phyloP scores from a whole-genome alignment of 2,113 vertebrate species.

The Myiopsitta monachus region DNA sequence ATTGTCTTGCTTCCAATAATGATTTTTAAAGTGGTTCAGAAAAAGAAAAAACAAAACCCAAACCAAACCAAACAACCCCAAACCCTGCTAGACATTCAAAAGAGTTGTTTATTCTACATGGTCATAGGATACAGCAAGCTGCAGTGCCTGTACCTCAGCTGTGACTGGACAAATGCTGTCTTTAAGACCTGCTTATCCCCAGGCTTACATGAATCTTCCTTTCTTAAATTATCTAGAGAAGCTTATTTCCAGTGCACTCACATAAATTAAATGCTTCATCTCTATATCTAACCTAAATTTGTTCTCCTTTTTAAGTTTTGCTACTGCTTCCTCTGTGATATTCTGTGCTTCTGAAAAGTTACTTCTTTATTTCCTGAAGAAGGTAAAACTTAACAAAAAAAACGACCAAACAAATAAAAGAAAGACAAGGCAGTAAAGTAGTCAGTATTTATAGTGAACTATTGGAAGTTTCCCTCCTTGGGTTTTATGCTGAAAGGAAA shows the following conservation, averaged over 20 bases:
- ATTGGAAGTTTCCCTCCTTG: background rate
- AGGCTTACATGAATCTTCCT: background rate
- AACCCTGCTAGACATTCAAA: background rate
- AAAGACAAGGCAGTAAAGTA: background rate
- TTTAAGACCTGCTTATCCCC: slow-evolving; percentile 19
- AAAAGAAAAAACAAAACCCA: background rate
- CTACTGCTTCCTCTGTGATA: slow-evolving; percentile 5
- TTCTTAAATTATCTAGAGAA: slow-evolving; percentile 33
- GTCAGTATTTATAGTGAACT: background rate
- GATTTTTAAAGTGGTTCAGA: background rate
- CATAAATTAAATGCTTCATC: slow-evolving; percentile 42
- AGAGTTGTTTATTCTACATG: background rate
- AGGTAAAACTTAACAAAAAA: background rate
- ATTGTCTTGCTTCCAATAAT: background rate
- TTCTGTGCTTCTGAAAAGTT: background rate
- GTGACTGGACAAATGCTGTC: background rate
- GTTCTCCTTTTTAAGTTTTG: background rate
- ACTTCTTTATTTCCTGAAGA: background rate
- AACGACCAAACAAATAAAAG: background rate
- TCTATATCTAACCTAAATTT: slow-evolving; percentile 34
- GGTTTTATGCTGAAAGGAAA: background rate
- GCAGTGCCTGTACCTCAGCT: background rate
- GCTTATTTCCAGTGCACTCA: slow-evolving; percentile 4
- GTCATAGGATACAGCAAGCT: background rate
- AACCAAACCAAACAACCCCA: background rate